Base-by-base conservation (phyloP, 2,113 vertebrate species). In the Forbesichthys agassizii region DNA sequence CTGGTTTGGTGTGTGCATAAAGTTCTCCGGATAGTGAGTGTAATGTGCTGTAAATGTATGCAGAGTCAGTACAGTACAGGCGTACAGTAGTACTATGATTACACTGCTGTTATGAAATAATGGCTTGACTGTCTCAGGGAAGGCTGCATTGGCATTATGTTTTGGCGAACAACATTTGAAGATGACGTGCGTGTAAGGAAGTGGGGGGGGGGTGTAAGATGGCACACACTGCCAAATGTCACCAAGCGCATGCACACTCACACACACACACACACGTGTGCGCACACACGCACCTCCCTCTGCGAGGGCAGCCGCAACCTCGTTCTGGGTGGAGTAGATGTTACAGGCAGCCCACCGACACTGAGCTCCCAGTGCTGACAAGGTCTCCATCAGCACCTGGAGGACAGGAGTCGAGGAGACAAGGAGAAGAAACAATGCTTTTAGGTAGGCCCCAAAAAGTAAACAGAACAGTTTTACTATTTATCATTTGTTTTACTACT, bases 311-410 rank as follows among this genome's bases (percentile, higher is more conserved):
- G 97, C 97, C 10, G 97, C 97, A 85, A 99, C 97, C 73, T 99
- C 97, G 0, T 99, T 99, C 36, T 98, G 97, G 33, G 97, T 99
- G 55, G 97, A 99, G 89, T 98, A 99, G 89, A 99, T 99, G 91
- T 99, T 98, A 83, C 97, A 99, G 14, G 97, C 97, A 0, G 97
- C 97, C 97, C 97, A 99, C 16, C 97, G 88, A 87, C 97, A 99
- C 90, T 99, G 97, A 3, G 97, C 97, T 0, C 97, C 97, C 86
- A 99, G 48, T 0, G 97, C 97, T 0, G 95, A 93, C 58, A 99
- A 93, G 0, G 97, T 99, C 88, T 99, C 97, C 95, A 99, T 98
- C 49, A 99, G 93, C 36, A 99, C 97, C 97, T 98, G 79, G 33
- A n/a, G 11, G 48, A 66, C 42, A n/a, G 9, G 27, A 6, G 6